A percentile compares a stretch with the other conserved stretches of the same genome.
These are phyloP conservation scores for Drosophila percnosoma DNA, from an alignment of 2,888 invertebrate genomes.

Conservation along the genomic window DNA sequence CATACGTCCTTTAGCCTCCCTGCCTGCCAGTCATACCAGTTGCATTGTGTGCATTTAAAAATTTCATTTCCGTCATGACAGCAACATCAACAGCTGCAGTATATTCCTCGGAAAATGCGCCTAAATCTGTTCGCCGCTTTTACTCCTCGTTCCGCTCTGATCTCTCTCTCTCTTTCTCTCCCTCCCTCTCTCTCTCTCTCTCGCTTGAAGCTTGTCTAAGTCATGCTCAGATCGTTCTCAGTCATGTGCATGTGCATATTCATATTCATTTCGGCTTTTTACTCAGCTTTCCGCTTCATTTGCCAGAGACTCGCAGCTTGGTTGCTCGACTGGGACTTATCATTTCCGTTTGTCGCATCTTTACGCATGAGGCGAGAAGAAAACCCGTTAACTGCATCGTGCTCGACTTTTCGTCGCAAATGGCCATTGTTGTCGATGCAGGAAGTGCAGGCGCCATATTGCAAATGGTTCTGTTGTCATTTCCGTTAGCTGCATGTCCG, in stretches of 20 bases:
- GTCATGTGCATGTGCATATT: slow-evolving; percentile 41
- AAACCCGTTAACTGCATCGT: slow-evolving; percentile 48
- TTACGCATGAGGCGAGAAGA: slow-evolving; percentile 39
- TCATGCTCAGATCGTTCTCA: slow-evolving; percentile 7
- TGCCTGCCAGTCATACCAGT: slow-evolving; percentile 22
- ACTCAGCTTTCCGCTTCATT: slow-evolving; percentile 64
- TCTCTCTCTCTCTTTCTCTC: too few relatives aligned
- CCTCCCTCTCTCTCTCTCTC: too few relatives aligned
- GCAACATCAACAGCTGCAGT: slow-evolving; percentile 41
- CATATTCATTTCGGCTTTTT: slow-evolving; percentile 43
- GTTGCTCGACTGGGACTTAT: slow-evolving; percentile 32
- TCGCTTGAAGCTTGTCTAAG: background rate
- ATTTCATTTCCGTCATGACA: slow-evolving; percentile 73
- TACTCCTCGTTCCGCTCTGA: background rate
- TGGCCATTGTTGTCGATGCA: slow-evolving; percentile 58
- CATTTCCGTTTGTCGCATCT: slow-evolving; percentile 70
- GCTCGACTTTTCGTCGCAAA: slow-evolving; percentile 57
- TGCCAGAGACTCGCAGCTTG: slow-evolving; percentile 34
- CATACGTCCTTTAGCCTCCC: background rate
- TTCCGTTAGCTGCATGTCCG: slow-evolving; percentile 68
- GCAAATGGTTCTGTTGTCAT: slow-evolving; percentile 60
- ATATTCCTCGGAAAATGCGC: slow-evolving; percentile 33
- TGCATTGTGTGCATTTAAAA: slow-evolving; percentile 48
- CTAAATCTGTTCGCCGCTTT: slow-evolving; percentile 35
- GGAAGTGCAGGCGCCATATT: slow-evolving; percentile 71